Evolutionary conservation across 2,888 invertebrate genomes (phyloP), one percentile per base, ranked within the genome.

Genomic region (Melieria crassipennis): DNA sequence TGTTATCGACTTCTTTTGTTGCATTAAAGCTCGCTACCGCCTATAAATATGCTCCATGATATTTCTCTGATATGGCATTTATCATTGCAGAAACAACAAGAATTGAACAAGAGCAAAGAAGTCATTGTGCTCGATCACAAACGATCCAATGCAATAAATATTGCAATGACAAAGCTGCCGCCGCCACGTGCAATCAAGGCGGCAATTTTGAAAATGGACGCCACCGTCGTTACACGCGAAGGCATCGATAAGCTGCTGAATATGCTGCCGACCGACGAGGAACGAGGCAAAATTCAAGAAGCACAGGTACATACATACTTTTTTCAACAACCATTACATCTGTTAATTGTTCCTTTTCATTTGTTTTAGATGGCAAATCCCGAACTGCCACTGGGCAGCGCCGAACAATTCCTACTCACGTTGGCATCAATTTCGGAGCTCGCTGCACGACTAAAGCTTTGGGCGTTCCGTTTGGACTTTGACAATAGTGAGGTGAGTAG

Each of bases 141-240:
- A 86, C 90, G 99, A 76, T 99, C 99, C 7, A 99, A 99, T 87
- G 98, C 98, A 57, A 99, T 99, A 79, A 99, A 99, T 86, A 99
- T 99, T 80, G 98, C 98, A 13, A 95, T 99, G 93, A 99, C 99
- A 42, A 99, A 98, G 85, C 88, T 99, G 76, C 99, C 99, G 3
- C 98, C 98, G 0, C 96, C 98, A 0, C 91, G 98, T 76, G 96
- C 98, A 7, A 99, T 99, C 76, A 99, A 99, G 86, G 95, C 98
- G n/a, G 99, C 99, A 45, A 97, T 98, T 75, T 89, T 99, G 86
- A 99, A 99, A 88, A 99, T 99, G 98, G 99, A 99, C 86, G 95
- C 96, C 1, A 96, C 98, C 1, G 97, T 99, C 62, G 95, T 99
- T 88, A 99, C 98, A 79, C 90, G 98, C 79, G 99, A 99, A 87